Evolutionary conservation across 1,140 invertebrate species (phyloP).

Genomic region (Cotesia glomerata): DNA sequence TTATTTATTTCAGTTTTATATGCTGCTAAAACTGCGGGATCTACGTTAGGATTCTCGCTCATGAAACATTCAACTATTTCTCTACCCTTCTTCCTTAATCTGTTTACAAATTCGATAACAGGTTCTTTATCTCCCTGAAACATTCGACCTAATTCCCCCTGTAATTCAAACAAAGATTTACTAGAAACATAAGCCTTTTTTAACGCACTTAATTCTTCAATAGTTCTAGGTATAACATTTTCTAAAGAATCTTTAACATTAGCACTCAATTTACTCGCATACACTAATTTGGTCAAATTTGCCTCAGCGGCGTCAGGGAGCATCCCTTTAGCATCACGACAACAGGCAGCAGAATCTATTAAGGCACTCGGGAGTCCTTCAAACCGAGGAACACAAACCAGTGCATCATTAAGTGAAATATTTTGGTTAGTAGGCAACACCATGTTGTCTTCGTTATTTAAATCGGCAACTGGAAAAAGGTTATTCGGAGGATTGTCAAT

Average conservation of each 20-base stretch:
- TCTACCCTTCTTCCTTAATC: conserved; percentile 11
- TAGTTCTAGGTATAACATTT: neutral
- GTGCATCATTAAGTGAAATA: neutral
- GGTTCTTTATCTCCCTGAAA: conserved; percentile 7
- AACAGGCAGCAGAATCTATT: neutral
- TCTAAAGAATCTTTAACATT: neutral
- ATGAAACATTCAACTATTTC: conserved; percentile 10
- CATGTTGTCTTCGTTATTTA: neutral
- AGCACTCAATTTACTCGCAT: neutral
- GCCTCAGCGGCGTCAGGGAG: neutral
- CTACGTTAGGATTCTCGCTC: neutral
- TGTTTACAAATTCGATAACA: neutral
- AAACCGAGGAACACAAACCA: neutral
- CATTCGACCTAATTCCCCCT: conserved; percentile 9
- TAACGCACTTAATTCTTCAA: conserved; percentile 6
- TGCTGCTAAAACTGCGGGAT: neutral
- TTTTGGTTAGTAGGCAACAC: neutral
- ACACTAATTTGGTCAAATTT: neutral
- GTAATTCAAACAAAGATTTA: conserved; percentile 9
- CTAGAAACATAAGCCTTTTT: neutral
- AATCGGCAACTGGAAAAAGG: neutral
- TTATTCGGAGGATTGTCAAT: neutral
- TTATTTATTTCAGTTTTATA: neutral
- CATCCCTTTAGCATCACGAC: conserved; percentile 7
- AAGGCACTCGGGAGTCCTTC: neutral